Evolutionary conservation across 2,888 invertebrate species (phyloP), one percentile per base, ranked within the genome.

Genomic region (Beris chalybata): DNA sequence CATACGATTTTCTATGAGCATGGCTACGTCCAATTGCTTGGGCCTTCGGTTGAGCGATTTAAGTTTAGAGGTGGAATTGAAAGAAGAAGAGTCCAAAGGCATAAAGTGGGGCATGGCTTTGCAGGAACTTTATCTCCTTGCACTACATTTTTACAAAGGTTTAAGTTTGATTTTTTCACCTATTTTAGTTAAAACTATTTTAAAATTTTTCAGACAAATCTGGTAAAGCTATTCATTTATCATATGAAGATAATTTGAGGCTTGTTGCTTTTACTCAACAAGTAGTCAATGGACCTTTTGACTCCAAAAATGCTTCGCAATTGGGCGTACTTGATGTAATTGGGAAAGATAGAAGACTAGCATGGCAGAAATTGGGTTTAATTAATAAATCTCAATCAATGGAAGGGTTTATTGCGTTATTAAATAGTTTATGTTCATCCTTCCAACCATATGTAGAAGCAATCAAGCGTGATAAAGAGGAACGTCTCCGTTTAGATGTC

Each of bases 301-400:
- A 89, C 71, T 82, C 88, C 1, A 89, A 87, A 59, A 86, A 88
- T 61, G 85, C 86, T 5, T 88, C 94, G 53, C 93, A 92, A 12
- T 82, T 97, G 58, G 97, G 97, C 29, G 94, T 96, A 1, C 82
- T 98, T 45, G 97, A 98, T 83, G 93, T 98, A 1, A 95, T 98
- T 72, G 98, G 97, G 1, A 88, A 90, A 76, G 97, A 97, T 77
- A 85, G 97, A 69, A 86, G 94, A 74, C 83, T 93, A 71, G 96
- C 97, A 31, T 99, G 99, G 98, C 93, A 95, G 78, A 86, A 89
- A 70, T 82, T 99, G 53, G 96, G 95, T 0, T 88, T 91, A 72
- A 89, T 97, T 81, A 86, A 89, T 0, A 87, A 89, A 72, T 89
- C 91, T 70, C 91, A 93, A 75, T 95, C 97, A 0, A 95, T 95